Evolutionary conservation across 2,888 invertebrate species (phyloP).

Genomic region (Amphipyra tragopoginis): DNA sequence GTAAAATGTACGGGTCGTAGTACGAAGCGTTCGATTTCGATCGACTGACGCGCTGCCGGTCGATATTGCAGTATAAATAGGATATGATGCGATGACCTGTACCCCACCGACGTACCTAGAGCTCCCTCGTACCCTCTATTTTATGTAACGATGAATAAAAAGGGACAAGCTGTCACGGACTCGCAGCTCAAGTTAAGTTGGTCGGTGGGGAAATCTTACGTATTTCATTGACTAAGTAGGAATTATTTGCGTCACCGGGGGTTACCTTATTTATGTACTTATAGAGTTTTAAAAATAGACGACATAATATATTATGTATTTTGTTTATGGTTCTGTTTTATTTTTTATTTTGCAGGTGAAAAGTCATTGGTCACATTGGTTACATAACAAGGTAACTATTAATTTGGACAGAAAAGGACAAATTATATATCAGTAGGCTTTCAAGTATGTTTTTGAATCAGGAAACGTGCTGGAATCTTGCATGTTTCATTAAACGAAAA

Average conservation of each 20-base stretch:
- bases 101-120: constrained; percentile 27
- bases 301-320: constrained; percentile 15
- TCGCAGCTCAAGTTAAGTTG: constrained; percentile 17
- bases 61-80: constrained; percentile 76
- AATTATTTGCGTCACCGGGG: constrained; percentile 37
- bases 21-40: constrained; percentile 3
- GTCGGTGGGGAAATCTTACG: constrained; percentile 6
- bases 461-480: too few relatives aligned
- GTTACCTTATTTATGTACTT: constrained; percentile 10
- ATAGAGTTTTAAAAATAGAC: constrained; percentile 17
- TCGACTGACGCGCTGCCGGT: constrained; percentile 39
- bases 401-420: too few relatives aligned
- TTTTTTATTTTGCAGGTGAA: background rate
- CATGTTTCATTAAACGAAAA: too few relatives aligned
- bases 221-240: constrained; percentile 40
- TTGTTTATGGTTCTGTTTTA: background rate
- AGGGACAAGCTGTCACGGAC: background rate
- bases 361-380: too few relatives aligned
- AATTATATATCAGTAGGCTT: too few relatives aligned
- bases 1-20: constrained; percentile 2
- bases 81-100: constrained; percentile 65
- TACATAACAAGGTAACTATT: too few relatives aligned
- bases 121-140: constrained; percentile 5
- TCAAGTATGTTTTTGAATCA: too few relatives aligned
- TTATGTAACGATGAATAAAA: constrained; percentile 6